Evolutionary conservation across 2,797 vertebrate genomes (phyloP), one percentile per base, ranked within the genome.

Genomic region (Masticophis lateralis): DNA sequence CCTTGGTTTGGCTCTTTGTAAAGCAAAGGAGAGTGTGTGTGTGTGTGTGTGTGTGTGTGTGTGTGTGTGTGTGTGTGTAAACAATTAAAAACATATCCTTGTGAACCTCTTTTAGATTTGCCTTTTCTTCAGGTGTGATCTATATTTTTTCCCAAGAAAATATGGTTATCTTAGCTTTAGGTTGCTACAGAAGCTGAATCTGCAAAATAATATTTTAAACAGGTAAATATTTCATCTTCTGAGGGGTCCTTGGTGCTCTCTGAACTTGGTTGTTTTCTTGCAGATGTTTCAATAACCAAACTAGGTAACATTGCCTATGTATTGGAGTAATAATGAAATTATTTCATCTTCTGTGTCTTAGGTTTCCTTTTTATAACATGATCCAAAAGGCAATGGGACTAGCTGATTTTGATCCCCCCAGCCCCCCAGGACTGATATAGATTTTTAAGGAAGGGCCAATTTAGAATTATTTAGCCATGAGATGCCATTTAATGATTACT

Each of bases 401-500:
- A 93, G 2, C 14, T 83, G 37, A 47, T 83, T 27, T 91, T 90
- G 14, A 63, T 87, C 57, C 3, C 11, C 4, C 4, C 4, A 37
- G 1, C 27, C 11, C 57, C 37, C 37, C 5, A 0, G 86, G 94
- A 7, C 47, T 61, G 13, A 7, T 6, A 57, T 63, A 90, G 32
- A 25, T 91, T 94, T 56, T 92, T 90, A 94, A 86, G 93, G 8
- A 63, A 74, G 91, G 57, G 1, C 2, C 3, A 89, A 16, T 91
- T 92, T 10, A 66, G 0, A 5, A 89, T 92, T 92, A 43, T 91
- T 94, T 9, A 20, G 57, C 59, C 20, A 16, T 51, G 2, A 0
- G 14, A 86, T 79, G 43, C 63, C 32, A 61, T 91, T 69, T 87
- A 88, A 25, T 37, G 63, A 61, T 53, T 53, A 14, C 43, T 90